Evolutionary conservation across 2,797 vertebrate species (phyloP), one percentile per base, ranked within the genome.

Genomic region (Mus spretus): DNA sequence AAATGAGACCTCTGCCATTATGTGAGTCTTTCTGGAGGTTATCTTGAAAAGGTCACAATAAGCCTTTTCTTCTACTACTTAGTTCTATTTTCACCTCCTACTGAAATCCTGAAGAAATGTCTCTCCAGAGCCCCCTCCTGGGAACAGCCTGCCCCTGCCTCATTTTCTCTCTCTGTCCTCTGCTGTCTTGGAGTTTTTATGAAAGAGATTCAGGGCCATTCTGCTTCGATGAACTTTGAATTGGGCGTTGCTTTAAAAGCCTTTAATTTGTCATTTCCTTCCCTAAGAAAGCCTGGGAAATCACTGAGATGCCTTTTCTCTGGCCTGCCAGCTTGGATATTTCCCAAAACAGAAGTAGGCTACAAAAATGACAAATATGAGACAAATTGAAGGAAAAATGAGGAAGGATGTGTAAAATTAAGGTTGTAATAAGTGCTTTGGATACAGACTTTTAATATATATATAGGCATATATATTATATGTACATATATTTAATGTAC

Each of bases 211-310:
- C 67, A 53, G 74, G 59, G 67, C 75, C 77, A 6, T 70, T n/a
- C 22, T 26, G 72, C 53, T 63, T 95, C 83, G n/a, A 3, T 74
- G 87, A 63, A 93, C 40, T 34, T 78, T 80, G 57, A 91, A 81
- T 82, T 96, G 57, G 63, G 0, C 55, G 40, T 82, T 77, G 12
- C 55, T 82, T 89, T 81, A 93, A 83, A 79, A 77, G 47, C 55
- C 59, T 96, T 92, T 92, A 92, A 90, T 85, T 97, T 90, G 65
- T 72, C n/a, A 47, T 95, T 92, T 94, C 75, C 24, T 94, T 92
- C 81, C 75, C 82, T 61, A 28, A 89, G 31, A 85, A 78, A 85
- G 70, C 59, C 72, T 88, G 57, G 84, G 93, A 89, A 82, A 57
- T 93, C 83, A 47, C 53, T 91, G 70, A 90, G 83, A 91, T 92